These are phyloP conservation scores for Heteromurus nitidus DNA, from an alignment of 2,888 invertebrate genomes.

Conservation along the genomic window DNA sequence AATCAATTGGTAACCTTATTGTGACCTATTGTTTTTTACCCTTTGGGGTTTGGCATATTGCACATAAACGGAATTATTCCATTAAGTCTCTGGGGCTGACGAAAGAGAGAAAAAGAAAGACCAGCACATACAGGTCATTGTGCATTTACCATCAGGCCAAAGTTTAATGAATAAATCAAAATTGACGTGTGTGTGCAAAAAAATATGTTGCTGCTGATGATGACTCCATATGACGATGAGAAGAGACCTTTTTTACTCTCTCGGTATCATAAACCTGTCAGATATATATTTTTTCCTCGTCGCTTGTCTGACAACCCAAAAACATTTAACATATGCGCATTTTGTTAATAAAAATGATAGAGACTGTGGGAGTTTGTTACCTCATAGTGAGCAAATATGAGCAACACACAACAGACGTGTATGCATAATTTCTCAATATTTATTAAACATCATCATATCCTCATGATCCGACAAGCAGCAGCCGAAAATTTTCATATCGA, in stretches of 20 bases:
- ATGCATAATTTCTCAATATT: conserved; percentile 23
- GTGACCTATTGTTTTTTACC: conserved; percentile 27
- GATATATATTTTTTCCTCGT: conserved; percentile 50
- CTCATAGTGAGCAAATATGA: conserved; percentile 24
- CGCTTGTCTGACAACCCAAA: conserved; percentile 38
- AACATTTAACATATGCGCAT: background rate
- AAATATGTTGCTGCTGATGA: conserved; percentile 31
- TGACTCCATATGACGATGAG: too few relatives aligned
- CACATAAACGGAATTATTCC: conserved; percentile 5
- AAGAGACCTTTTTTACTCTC: conserved; percentile 18
- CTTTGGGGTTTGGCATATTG: background rate
- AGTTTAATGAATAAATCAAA: conserved; percentile 60
- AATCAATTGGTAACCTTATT: background rate
- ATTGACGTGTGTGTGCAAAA: conserved; percentile 61
- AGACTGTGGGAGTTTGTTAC: conserved; percentile 21
- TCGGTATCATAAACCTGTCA: conserved; percentile 57
- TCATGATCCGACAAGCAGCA: conserved; percentile 19
- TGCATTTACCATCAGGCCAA: too few relatives aligned
- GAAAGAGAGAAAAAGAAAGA: too few relatives aligned
- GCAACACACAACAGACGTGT: background rate
- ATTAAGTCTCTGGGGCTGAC: too few relatives aligned
- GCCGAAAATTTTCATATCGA: too few relatives aligned
- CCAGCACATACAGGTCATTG: too few relatives aligned
- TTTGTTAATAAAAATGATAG: conserved; percentile 16
- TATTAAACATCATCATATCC: conserved; percentile 31